Base-by-base conservation (phyloP, 2,113 vertebrate genomes). In the Oreochromis aureus region DNA sequence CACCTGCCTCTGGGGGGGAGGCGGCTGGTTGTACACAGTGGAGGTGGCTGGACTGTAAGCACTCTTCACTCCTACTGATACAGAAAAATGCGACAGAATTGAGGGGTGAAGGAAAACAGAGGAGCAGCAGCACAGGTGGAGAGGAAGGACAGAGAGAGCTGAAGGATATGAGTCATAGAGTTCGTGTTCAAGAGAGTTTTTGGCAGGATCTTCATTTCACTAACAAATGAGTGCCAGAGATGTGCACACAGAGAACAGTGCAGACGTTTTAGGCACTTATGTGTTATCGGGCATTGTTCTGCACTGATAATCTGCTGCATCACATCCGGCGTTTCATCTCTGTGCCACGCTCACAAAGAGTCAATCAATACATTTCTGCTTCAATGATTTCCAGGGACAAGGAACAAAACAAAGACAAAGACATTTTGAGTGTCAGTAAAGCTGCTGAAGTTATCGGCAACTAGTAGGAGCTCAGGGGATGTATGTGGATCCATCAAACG, bases 1-100 rank as follows among this genome's bases (percentile, higher is more conserved):
- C 19, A 94, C 95, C 91, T 96, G 96, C 30, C 94, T 89, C 84
- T 95, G 95, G 9, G 93, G 93, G n/a, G 95, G 95, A 36, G 95
- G 95, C 1, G 91, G 92, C 81, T 95, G 96, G 89, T 89, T 95
- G 78, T 96, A 96, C 16, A 91, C 94, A 3, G 93, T 82, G 24
- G 92, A 84, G 18, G 93, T 89, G 6, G 89, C 92, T 10, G 96
- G 94, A 80, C 92, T 95, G 80, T 95, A 96, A 24, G 93, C 91
- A 4, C 87, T 96, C 91, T 96, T 96, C 15, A 95, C 93, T 39
- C 95, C 97, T 84, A 95, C 92, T 87, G 81, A 90, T 34, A 55
- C 1, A 41, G 24, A 81, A n/a, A 87, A 16, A 71, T 16, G 8
- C 6, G 6, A 69, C 13, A 27, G 41, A 13, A 51, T 19, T 4